Evolutionary conservation across 2,888 invertebrate genomes (phyloP).

Genomic region (Noctua janthina): DNA sequence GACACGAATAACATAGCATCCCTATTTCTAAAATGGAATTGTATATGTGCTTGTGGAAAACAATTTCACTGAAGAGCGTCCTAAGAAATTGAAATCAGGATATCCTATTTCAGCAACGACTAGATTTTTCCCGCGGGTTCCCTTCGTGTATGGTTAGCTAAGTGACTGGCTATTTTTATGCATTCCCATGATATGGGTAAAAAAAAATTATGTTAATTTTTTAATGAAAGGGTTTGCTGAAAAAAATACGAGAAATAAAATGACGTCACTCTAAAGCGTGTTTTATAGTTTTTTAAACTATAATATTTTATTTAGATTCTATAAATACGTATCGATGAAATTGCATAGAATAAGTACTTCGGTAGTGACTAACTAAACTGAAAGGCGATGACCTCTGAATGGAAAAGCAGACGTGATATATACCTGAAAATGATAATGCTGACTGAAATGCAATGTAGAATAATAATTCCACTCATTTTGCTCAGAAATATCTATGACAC

Average conservation of each 20-base stretch:
- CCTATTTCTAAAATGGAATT: conserved; percentile 41
- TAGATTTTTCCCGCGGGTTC: background rate
- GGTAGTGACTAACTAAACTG: background rate
- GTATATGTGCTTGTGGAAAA: conserved; percentile 35
- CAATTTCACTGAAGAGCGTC: conserved; percentile 30
- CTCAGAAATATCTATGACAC: background rate
- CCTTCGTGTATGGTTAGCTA: too few species aligned
- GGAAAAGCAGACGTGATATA: conserved; percentile 2
- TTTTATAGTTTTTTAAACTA: too few species aligned
- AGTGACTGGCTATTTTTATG: too few species aligned
- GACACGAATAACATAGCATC: conserved; percentile 44
- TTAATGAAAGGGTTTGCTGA: too few species aligned
- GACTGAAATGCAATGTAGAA: conserved; percentile 2
- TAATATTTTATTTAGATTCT: conserved; percentile 1
- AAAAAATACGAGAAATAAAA: too few species aligned
- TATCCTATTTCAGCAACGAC: conserved; percentile 14
- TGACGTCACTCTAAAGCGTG: too few species aligned
- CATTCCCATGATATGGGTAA: too few species aligned
- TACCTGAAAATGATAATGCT: background rate
- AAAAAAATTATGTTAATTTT: too few species aligned
- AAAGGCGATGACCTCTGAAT: conserved; percentile 17
- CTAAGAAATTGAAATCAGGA: conserved; percentile 39
- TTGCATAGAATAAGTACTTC: background rate
- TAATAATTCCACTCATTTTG: conserved; percentile 5
- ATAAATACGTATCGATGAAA: background rate